Percentiles rank a stretch among this genome's conserved stretches.
These are phyloP conservation scores for Agrotis ipsilon DNA, from an alignment of 2,888 invertebrate species.

Conservation along the genomic window DNA sequence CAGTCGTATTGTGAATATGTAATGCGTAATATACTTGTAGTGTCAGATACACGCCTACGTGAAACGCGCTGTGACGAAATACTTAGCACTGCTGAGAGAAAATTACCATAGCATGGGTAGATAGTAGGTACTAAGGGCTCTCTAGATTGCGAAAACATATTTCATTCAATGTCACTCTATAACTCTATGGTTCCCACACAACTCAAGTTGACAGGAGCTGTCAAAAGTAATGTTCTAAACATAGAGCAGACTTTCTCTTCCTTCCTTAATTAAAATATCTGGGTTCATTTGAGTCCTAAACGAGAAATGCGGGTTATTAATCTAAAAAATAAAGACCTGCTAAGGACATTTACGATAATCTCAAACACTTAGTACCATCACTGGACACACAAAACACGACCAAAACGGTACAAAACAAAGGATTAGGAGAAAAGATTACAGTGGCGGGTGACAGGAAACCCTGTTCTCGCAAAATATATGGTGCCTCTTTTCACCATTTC, in stretches of 20 bases:
- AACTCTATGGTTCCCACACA: slow-evolving; percentile 34
- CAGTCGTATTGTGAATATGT: slow-evolving; percentile 74
- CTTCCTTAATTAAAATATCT: background rate
- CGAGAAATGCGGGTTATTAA: background rate
- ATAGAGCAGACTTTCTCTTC: slow-evolving; percentile 9
- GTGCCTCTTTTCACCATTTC: slow-evolving; percentile 14
- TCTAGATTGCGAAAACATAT: slow-evolving; percentile 50
- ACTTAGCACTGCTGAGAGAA: slow-evolving; percentile 66
- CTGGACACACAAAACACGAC: background rate
- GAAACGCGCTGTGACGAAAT: slow-evolving; percentile 72
- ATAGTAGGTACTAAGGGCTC: slow-evolving; percentile 33
- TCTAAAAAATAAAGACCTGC: background rate
- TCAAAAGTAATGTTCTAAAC: slow-evolving; percentile 5
- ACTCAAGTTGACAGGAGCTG: background rate
- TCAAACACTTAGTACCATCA: background rate
- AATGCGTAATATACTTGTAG: slow-evolving; percentile 68
- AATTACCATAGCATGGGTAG: slow-evolving; percentile 48
- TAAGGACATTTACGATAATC: background rate
- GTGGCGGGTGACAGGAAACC: slow-evolving; percentile 3
- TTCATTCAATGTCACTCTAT: slow-evolving; percentile 55
- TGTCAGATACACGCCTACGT: slow-evolving; percentile 71
- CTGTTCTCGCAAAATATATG: slow-evolving; percentile 12
- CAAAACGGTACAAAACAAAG: slow-evolving; percentile 3
- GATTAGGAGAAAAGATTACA: slow-evolving; percentile 4
- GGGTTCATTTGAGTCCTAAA: slow-evolving; percentile 1